phyloP scores from a whole-genome alignment of 2,797 vertebrate species.

The Acrocephalus scirpaceus region DNA sequence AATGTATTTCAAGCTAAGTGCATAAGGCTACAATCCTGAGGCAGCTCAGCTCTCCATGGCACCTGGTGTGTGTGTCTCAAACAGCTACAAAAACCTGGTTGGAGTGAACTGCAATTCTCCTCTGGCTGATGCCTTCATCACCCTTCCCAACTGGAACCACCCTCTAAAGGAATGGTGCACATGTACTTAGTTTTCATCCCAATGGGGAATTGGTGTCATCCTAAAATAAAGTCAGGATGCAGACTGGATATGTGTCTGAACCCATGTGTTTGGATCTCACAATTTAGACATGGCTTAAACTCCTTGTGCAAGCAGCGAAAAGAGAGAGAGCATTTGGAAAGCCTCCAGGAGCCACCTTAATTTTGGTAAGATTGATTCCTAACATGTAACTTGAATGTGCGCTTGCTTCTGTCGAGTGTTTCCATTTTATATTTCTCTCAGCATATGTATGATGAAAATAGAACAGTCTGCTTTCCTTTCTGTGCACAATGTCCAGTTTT shows the following conservation, averaged over 20 bases:
- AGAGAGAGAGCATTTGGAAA: not conserved
- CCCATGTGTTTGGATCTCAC: not conserved
- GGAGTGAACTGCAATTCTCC: not conserved
- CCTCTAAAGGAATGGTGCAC: not conserved
- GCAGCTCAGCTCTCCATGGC: constrained; percentile 24
- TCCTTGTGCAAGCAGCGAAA: not conserved
- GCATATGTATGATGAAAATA: not conserved
- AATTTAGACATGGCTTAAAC: not conserved
- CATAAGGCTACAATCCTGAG: constrained; percentile 36
- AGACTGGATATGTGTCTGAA: not conserved
- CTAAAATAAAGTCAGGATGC: constrained; percentile 17
- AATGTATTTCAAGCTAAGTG: constrained; percentile 49
- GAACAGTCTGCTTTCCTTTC: not conserved
- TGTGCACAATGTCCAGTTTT: not conserved
- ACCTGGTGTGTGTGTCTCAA: not conserved
- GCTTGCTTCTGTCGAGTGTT: constrained; percentile 1
- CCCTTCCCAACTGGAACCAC: not conserved
- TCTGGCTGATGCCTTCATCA: not conserved
- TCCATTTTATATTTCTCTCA: not conserved
- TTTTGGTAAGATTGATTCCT: constrained; percentile 52
- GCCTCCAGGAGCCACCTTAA: constrained; percentile 29
- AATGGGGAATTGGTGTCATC: not conserved
- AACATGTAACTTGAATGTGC: not conserved
- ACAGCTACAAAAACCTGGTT: not conserved
- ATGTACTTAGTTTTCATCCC: not conserved